Evolutionary conservation across 2,797 vertebrate genomes (phyloP), one percentile per base, ranked within the genome.

Genomic region (Momotus momota): DNA sequence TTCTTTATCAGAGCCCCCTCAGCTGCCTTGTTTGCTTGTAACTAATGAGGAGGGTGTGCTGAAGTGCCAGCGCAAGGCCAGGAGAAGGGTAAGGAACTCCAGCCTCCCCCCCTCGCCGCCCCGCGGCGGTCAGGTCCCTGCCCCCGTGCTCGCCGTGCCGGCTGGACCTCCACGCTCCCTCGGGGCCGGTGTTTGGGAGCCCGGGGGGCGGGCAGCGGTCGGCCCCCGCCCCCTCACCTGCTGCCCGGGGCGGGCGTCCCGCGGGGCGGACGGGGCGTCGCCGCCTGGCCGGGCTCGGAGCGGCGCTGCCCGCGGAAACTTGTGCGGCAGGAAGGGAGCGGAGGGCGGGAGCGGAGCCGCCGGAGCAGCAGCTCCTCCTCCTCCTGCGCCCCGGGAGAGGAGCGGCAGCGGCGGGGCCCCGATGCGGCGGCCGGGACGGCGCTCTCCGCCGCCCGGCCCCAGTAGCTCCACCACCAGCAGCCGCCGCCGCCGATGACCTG

Each of bases 401-500:
- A 90, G 72, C 84, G 57, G 86, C 62, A 57, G 94, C 94, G 91
- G 86, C 70, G 79, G 95, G 77, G 80, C 86, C 73, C 88, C 93
- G 11, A 94, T 97, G 97, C 70, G 96, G 95, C 86, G 88, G 80
- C 67, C 51, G 92, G 93, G 85, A 87, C 86, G 86, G 95, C 33
- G 64, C 54, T 91, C 91, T 83, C 82, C 92, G 96, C 94, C 95
- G 70, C 88, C 87, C 92, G 94, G 90, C 86, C 61, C 90, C 94
- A 70, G 67, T 78, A 77, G 10, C 27, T 31, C 6, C 23, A 38
- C 7, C 54, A 12, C 41, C 16, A 49, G 10, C 58, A 79, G 80
- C 81, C 51, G 52, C 82, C 61, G 87, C 78, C 66, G 87, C 94
- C 88, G 83, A 99, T 98, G 99, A 98, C 98, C 98, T 99, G 99